phyloP scores from a whole-genome alignment of 2,888 invertebrate species.

The Choristoneura rosaceana region DNA sequence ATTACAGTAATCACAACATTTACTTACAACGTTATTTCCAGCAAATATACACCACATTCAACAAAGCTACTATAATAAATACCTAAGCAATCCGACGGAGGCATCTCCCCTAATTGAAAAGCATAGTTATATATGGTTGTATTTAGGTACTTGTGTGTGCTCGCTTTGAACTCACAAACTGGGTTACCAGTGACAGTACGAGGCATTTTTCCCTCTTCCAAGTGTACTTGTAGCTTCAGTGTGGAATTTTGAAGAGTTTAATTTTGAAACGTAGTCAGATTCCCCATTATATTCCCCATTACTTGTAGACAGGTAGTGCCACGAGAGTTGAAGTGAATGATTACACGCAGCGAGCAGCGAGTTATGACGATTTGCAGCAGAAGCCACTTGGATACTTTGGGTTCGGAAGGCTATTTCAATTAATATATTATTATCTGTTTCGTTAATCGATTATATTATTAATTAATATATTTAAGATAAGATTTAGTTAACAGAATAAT shows the following conservation, averaged over 20 bases:
- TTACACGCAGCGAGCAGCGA: too few species aligned
- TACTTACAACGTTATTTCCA: background rate
- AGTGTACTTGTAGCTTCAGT: constrained; percentile 14
- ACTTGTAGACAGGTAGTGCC: too few species aligned
- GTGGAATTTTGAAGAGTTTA: constrained; percentile 27
- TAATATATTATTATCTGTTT: too few species aligned
- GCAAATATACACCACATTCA: background rate
- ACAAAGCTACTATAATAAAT: constrained; percentile 4
- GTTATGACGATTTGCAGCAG: too few species aligned
- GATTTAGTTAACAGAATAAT: too few species aligned
- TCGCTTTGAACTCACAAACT: constrained; percentile 51
- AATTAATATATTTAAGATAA: too few species aligned
- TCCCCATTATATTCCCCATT: background rate
- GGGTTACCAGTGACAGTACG: constrained; percentile 54
- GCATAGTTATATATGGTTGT: constrained; percentile 20
- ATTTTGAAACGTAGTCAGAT: constrained; percentile 19
- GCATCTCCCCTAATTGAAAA: constrained; percentile 36
- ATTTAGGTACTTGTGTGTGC: constrained; percentile 37
- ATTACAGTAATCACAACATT: background rate
- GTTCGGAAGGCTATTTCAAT: too few species aligned
- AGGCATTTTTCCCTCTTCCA: constrained; percentile 26
- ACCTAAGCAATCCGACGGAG: constrained; percentile 37
- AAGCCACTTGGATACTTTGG: too few species aligned
- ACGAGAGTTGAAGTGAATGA: too few species aligned
- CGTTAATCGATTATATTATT: too few species aligned